Percentiles rank a stretch among this genome's conserved stretches.
Conservation (phyloP, 2,888 invertebrate genomes). For the Vesta saturnalis region DNA sequence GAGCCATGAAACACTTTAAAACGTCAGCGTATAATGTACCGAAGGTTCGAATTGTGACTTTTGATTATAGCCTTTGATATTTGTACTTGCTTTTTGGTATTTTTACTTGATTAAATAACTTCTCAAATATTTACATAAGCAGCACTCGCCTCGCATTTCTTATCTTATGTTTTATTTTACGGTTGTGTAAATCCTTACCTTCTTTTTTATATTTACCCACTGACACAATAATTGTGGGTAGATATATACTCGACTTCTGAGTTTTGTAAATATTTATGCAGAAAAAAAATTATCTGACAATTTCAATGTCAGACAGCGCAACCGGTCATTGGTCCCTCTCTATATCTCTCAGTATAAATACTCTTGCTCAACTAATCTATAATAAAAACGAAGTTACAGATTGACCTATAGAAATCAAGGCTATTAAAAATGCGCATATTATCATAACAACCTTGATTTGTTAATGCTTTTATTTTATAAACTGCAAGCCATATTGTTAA, state of each 20-base stretch:
- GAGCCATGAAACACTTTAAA: constrained; percentile 35
- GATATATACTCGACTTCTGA: constrained; percentile 20
- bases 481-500: too few relatives aligned
- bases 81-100: neutral
- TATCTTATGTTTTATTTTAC: neutral
- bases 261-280: constrained; percentile 47
- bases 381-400: constrained; percentile 34
- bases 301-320: constrained; percentile 52
- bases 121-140: neutral
- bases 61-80: constrained; percentile 36
- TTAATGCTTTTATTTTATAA: neutral
- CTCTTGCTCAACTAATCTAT: constrained; percentile 35
- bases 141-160: too few relatives aligned
- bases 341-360: neutral
- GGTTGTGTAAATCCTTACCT: neutral
- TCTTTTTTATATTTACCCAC: constrained; percentile 35
- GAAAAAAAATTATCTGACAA: constrained; percentile 47
- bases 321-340: constrained; percentile 48
- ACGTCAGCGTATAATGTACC: neutral
- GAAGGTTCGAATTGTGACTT: constrained; percentile 27
- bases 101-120: neutral
- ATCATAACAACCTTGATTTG: constrained; percentile 6
- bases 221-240: constrained; percentile 36
- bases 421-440: constrained; percentile 27
- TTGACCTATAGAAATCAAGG: constrained; percentile 38